Evolutionary conservation across 2,113 vertebrate species (phyloP).

Genomic region (Rhabdornis inornatus): DNA sequence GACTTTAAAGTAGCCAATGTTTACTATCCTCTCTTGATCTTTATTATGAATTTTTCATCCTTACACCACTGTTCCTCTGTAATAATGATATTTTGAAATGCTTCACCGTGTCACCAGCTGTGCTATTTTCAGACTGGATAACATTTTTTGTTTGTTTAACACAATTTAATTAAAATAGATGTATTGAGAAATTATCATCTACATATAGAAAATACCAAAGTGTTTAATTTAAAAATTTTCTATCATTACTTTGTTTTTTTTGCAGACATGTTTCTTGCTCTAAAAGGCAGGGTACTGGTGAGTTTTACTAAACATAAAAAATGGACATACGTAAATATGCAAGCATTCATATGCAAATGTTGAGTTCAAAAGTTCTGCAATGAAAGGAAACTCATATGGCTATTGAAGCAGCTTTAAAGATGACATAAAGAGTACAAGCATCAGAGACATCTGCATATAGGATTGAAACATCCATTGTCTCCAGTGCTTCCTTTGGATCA

Average conservation of each 20-base stretch:
- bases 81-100: not conserved
- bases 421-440: not conserved
- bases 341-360: not conserved
- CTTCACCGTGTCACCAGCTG: not conserved
- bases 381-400: not conserved
- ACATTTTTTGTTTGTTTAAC: not conserved
- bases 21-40: not conserved
- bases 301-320: not conserved
- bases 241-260: not conserved
- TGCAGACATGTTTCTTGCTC: not conserved
- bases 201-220: not conserved
- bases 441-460: not conserved
- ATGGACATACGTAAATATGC: not conserved
- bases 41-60: not conserved
- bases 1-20: not conserved
- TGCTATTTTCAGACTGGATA: not conserved
- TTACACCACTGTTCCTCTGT: not conserved
- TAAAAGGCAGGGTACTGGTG: not conserved
- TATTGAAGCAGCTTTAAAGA: not conserved
- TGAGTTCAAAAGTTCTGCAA: not conserved
- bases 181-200: not conserved
- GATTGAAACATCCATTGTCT: not conserved
- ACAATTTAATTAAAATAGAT: not conserved
- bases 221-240: not conserved
- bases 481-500: not conserved